A percentile compares a stretch with the other conserved stretches of the same genome.
Conservation (phyloP, 64 coral and sea anemone genomes). For the Actinia tenebrosa region DNA sequence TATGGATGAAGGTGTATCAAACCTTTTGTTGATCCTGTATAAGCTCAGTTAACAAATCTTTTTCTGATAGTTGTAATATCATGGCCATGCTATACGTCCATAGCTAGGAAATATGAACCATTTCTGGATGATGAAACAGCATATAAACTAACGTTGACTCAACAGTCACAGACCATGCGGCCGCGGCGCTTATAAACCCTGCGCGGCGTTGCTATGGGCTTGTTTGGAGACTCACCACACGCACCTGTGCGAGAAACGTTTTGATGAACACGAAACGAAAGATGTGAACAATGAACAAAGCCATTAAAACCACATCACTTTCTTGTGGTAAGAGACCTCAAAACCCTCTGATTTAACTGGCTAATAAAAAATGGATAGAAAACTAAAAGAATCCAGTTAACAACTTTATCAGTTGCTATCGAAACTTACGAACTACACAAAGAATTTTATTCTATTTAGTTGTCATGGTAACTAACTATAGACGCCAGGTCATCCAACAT, state of each 20-base stretch:
- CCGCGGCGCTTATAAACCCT: background rate
- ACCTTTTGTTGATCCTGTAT: slow-evolving; percentile 94
- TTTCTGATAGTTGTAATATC: slow-evolving; percentile 91
- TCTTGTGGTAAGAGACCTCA: background rate
- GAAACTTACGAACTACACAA: background rate
- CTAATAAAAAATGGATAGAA: background rate
- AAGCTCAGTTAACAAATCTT: slow-evolving; percentile 85
- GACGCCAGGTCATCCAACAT: no score
- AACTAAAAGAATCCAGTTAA: background rate
- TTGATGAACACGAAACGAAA: background rate
- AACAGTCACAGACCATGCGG: background rate
- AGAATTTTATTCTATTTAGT: background rate
- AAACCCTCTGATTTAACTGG: background rate
- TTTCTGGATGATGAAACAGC: background rate
- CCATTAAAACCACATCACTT: background rate
- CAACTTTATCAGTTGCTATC: background rate
- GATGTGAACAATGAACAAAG: background rate
- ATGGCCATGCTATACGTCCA: slow-evolving; percentile 63
- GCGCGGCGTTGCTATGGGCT: background rate
- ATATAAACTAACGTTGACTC: background rate
- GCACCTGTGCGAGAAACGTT: background rate
- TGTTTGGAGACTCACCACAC: background rate
- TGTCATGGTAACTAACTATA: background rate
- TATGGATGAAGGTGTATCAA: background rate
- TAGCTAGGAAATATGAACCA: slow-evolving; percentile 13